These are phyloP conservation scores for Darevskia mixta DNA, from an alignment of 2,797 vertebrate genomes.

Conservation along the genomic window DNA sequence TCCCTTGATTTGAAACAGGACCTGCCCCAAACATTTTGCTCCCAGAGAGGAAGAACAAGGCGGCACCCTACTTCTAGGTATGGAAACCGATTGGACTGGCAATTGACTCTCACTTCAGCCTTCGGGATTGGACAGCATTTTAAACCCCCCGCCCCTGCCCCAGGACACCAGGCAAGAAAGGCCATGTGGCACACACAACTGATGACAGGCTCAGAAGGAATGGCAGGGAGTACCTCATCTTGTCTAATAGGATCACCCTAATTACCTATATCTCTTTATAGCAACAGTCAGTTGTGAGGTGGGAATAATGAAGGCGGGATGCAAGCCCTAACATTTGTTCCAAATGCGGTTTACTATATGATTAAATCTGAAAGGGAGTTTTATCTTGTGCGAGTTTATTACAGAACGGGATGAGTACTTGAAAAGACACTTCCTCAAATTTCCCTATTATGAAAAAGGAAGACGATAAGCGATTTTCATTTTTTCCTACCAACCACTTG, in stretches of 20 bases:
- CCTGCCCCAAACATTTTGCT: not conserved
- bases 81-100: not conserved
- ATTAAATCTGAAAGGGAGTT: too few relatives aligned
- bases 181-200: too few relatives aligned
- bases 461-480: too few relatives aligned
- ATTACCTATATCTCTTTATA: slow-evolving; percentile 13
- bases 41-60: not conserved
- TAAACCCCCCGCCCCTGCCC: too few relatives aligned
- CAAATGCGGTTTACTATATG: too few relatives aligned
- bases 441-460: too few relatives aligned
- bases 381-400: too few relatives aligned
- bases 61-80: not conserved
- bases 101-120: not conserved
- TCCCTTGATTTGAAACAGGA: not conserved
- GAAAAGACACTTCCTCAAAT: too few relatives aligned
- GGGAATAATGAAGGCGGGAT: not conserved
- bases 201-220: not conserved
- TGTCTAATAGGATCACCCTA: slow-evolving; percentile 35
- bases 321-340: too few relatives aligned
- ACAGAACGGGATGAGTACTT: too few relatives aligned
- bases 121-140: too few relatives aligned
- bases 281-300: slow-evolving; percentile 30
- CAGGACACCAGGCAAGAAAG: too few relatives aligned
- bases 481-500: not conserved
- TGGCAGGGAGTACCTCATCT: not conserved